A percentile compares a stretch with the other conserved stretches of the same genome.
Evolutionary conservation across 1,140 invertebrate genomes (phyloP).

Genomic region (Drosophila simulans): DNA sequence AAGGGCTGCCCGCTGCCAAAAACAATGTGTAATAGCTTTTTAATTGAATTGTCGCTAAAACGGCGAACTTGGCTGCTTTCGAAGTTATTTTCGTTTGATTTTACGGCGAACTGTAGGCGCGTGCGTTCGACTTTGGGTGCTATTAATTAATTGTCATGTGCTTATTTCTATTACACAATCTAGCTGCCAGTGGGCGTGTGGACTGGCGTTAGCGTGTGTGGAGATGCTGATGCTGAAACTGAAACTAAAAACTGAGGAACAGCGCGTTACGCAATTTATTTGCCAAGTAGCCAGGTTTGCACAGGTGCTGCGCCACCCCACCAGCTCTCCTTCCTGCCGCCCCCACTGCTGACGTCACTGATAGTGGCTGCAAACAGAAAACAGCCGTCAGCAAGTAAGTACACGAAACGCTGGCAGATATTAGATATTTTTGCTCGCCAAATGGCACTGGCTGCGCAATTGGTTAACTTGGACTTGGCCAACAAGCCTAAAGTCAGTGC

Average conservation of each 20-base stretch:
- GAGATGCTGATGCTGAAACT: constrained; percentile 26
- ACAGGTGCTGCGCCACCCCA: constrained; percentile 37
- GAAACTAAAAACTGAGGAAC: constrained; percentile 1
- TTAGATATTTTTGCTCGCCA: constrained; percentile 12
- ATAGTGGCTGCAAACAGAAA: constrained; percentile 34
- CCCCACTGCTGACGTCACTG: constrained; percentile 61
- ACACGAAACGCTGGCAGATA: constrained; percentile 23
- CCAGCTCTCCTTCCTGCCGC: too few species aligned
- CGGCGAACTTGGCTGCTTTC: constrained; percentile 28
- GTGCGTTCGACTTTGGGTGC: constrained; percentile 26
- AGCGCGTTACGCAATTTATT: constrained; percentile 61
- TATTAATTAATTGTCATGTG: constrained; percentile 79
- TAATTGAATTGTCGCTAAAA: constrained; percentile 79
- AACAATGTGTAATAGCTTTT: constrained; percentile 61
- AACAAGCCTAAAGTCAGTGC: constrained; percentile 79
- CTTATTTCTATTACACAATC: constrained; percentile 73
- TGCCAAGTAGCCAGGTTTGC: constrained; percentile 7
- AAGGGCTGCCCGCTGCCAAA: constrained; percentile 27
- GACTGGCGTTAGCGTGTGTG: constrained; percentile 8
- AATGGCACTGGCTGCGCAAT: constrained; percentile 52
- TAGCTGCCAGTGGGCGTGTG: constrained; percentile 30
- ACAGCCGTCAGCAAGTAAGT: constrained; percentile 23
- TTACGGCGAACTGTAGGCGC: constrained; percentile 53
- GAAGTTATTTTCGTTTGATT: constrained; percentile 31
- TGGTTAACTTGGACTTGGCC: constrained; percentile 80